Evolutionary conservation across 2,113 vertebrate species (phyloP).

Genomic region (Maccullochella peelii): DNA sequence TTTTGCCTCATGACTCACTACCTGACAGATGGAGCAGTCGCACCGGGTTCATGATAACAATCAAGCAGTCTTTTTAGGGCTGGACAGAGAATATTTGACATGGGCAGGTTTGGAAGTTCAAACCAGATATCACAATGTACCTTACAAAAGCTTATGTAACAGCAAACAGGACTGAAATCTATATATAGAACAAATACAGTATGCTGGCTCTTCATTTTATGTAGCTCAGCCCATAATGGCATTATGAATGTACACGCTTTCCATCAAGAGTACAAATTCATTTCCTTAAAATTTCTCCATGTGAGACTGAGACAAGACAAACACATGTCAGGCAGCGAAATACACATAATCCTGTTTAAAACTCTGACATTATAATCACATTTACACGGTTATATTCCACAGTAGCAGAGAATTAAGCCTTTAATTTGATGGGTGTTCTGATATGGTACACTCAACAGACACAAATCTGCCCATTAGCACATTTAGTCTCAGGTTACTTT

Average conservation of each 20-base stretch:
- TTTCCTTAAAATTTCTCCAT: neutral
- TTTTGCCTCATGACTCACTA: conserved; percentile 31
- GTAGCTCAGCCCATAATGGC: neutral
- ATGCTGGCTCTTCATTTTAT: neutral
- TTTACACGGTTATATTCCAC: neutral
- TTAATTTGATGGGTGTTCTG: conserved; percentile 1
- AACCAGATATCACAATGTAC: neutral
- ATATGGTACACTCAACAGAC: neutral
- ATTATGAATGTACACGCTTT: neutral
- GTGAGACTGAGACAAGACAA: neutral
- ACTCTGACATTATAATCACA: neutral
- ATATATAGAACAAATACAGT: neutral
- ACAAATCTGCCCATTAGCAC: conserved; percentile 8
- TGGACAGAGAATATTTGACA: neutral
- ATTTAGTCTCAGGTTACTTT: conserved; percentile 43
- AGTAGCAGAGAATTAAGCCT: neutral
- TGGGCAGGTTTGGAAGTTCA: neutral
- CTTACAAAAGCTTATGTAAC: neutral
- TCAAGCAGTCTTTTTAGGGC: neutral
- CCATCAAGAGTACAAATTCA: neutral
- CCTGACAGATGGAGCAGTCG: conserved; percentile 11
- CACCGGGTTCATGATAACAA: neutral
- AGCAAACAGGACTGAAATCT: neutral
- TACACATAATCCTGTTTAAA: neutral
- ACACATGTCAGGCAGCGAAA: neutral